These are phyloP conservation scores for Tetrao urogallus DNA, from an alignment of 2,113 vertebrate species.

Conservation along the genomic window DNA sequence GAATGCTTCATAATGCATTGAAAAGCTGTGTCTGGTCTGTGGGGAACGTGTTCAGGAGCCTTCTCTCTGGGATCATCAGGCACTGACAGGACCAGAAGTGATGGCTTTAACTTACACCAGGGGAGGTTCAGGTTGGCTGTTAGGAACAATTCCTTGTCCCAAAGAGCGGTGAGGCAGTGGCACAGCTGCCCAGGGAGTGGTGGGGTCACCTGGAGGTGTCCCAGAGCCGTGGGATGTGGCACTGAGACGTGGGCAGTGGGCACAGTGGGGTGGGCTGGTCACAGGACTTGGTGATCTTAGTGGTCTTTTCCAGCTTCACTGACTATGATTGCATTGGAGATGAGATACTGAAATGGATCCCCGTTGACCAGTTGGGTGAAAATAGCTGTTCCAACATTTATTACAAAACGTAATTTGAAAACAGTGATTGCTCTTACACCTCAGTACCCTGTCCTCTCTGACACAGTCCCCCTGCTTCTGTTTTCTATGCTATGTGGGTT, in stretches of 20 bases:
- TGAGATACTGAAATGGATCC: not conserved
- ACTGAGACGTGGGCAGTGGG: no score
- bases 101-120: no score
- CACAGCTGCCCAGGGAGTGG: no score
- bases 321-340: not conserved
- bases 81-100: no score
- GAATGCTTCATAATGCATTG: fast-evolving
- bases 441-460: fast-evolving
- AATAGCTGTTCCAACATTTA: not conserved
- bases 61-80: not conserved
- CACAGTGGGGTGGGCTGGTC: no score
- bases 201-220: no score
- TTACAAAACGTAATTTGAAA: not conserved
- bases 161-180: no score
- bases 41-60: fast-evolving
- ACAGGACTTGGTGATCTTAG: no score
- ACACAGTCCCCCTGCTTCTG: fast-evolving
- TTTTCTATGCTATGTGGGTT: fast-evolving
- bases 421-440: fast-evolving
- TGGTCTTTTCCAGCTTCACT: no score
- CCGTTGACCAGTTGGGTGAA: not conserved
- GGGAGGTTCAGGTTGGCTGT: no score
- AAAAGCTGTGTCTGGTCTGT: not conserved
- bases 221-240: no score
- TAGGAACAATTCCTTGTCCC: no score